A percentile compares a stretch with the other conserved stretches of the same genome.
phyloP scores from a whole-genome alignment of 2,113 vertebrate genomes.

The Kryptolebias marmoratus region DNA sequence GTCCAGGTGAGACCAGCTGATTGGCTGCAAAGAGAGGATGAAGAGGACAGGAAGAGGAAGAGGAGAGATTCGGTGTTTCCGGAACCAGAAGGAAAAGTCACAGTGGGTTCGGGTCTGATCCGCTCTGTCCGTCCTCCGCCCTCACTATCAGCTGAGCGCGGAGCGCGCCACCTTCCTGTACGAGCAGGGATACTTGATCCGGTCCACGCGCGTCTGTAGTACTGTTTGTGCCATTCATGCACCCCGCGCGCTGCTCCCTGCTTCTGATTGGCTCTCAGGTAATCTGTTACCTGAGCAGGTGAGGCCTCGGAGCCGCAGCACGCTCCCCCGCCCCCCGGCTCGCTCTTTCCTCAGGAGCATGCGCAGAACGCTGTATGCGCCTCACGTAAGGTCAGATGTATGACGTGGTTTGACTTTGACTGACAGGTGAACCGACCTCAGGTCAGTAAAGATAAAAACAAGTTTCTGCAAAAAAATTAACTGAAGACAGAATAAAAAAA shows the following conservation, averaged over 20 bases:
- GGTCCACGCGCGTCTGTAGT: background rate
- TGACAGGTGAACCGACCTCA: background rate
- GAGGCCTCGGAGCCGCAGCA: background rate
- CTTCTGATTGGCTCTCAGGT: slow-evolving; percentile 62
- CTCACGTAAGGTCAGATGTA: background rate
- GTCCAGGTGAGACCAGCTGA: slow-evolving; percentile 42
- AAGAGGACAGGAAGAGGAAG: background rate
- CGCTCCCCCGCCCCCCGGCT: background rate
- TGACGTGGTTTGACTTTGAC: background rate
- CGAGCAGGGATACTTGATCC: slow-evolving; percentile 88
- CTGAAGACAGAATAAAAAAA: no score
- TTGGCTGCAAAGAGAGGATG: slow-evolving; percentile 36
- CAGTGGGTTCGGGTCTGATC: slow-evolving; percentile 58
- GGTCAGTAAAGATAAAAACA: background rate
- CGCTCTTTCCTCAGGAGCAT: background rate
- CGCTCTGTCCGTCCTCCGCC: slow-evolving; percentile 81
- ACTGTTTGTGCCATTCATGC: slow-evolving; percentile 1
- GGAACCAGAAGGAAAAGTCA: slow-evolving; percentile 5
- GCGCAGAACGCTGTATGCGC: background rate
- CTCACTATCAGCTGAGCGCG: slow-evolving; percentile 84
- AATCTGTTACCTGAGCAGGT: slow-evolving; percentile 68
- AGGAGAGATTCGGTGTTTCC: background rate
- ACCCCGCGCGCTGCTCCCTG: background rate
- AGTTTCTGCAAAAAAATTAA: background rate
- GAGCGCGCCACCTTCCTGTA: slow-evolving; percentile 97